A percentile compares a stretch with the other conserved stretches of the same genome.
These are phyloP conservation scores for Axinella damicornis DNA, from an alignment of 37 sponge, comb jelly and placozoan species.

Conservation along the genomic window DNA sequence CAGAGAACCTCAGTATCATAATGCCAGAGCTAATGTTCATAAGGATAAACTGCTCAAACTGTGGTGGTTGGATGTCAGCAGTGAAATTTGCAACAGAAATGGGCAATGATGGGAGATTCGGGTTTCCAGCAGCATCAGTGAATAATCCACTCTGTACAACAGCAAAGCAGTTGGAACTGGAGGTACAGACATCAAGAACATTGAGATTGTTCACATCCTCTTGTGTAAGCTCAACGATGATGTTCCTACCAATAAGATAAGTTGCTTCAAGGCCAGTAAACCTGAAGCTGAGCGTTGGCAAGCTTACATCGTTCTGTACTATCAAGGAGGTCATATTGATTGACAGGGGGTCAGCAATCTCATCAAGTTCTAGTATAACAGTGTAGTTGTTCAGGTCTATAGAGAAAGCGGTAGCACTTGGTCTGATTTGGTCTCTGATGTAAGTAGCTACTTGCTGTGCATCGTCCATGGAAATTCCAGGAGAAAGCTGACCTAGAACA, in stretches of 20 bases:
- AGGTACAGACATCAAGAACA: conserved; percentile 62
- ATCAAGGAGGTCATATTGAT: conserved; percentile 68
- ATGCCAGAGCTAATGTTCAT: conserved; percentile 81
- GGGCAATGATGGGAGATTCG: conserved; percentile 29
- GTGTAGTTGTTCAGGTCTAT: conserved; percentile 81
- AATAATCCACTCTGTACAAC: conserved; percentile 56
- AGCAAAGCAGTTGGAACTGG: conserved; percentile 65
- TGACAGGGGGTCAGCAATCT: conserved; percentile 65
- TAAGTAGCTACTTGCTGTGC: conserved; percentile 65
- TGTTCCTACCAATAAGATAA: conserved; percentile 21
- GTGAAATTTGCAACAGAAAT: conserved; percentile 64
- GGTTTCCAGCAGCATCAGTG: conserved; percentile 83
- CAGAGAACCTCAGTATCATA: conserved; percentile 76
- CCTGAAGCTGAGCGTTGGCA: conserved; percentile 29
- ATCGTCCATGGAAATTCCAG: conserved; percentile 47
- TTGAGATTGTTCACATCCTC: conserved; percentile 77
- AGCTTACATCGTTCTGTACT: conserved; percentile 33
- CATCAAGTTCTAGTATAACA: conserved; percentile 67
- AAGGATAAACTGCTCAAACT: conserved; percentile 73
- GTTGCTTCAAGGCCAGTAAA: conserved; percentile 44
- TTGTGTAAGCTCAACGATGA: conserved; percentile 60
- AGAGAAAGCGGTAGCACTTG: conserved; percentile 58
- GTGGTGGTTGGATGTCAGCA: conserved; percentile 62
- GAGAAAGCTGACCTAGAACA: conserved; percentile 55
- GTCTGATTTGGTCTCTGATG: conserved; percentile 58